Base-by-base conservation (phyloP, 2,888 invertebrate species). In the Cylindroiulus punctatus region DNA sequence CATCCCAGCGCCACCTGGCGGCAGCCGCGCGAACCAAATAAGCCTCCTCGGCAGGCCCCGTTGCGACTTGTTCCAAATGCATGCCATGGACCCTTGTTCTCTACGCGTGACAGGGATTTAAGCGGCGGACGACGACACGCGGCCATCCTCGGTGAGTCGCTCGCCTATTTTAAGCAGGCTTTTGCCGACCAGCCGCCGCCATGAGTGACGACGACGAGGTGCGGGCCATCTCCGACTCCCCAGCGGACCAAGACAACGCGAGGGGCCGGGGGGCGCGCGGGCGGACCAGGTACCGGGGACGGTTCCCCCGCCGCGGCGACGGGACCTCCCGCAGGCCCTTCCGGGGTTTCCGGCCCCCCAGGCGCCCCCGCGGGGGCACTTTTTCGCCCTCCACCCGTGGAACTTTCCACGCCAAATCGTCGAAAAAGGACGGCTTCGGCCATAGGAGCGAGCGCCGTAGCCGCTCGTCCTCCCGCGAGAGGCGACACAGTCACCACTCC, bases 381-480 rank as follows among this genome's bases (percentile, higher is more conserved):
- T 17, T n/a, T 19, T 19, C n/a, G n/a, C 22, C 57, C 5, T 57
- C 57, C 19, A n/a, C 57, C 19, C 57, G 57, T n/a, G 57, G 57
- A 57, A n/a, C 19, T 57, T 57, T n/a, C 19, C 3, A 2, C 17
- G 57, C 19, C 2, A 57, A 57, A 57, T 57, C 57, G n/a, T 19
- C 57, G n/a, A 57, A 57, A 19, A 57, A 57, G 22, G 57, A 57
- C n/a, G 22, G 57, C 19, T 57, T n/a, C 19, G n/a, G 57, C 57
- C 57, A 57, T n/a, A 57, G 57, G 19, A 57, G 57, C 57, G 57
- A 57, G 4, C 57, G 57, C 19, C 57, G 57, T 57, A 57, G 57
- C 22, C 57, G 57, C 19, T 57, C 57, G 0, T 4, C 57, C 7
- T 57, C 57, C 22, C 57, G 57, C n/a, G 57, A 57, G n/a, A 57